phyloP scores from a whole-genome alignment of 2,888 invertebrate species.

The Ochropacha duplaris region DNA sequence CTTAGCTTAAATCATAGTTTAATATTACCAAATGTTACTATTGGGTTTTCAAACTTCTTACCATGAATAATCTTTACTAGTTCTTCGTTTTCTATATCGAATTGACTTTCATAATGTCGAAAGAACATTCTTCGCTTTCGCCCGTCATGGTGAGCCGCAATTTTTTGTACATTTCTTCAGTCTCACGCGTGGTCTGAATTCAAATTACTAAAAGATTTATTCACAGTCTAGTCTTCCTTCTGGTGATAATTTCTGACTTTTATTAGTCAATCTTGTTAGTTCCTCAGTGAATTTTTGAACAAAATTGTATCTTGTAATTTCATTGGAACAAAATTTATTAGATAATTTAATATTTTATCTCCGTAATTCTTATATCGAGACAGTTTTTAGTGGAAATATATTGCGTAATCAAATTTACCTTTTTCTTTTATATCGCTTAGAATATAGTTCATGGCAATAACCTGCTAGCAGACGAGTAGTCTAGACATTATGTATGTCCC shows the following conservation, averaged over 20 bases:
- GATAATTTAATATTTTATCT: not conserved
- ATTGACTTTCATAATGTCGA: slow-evolving; percentile 23
- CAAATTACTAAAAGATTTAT: slow-evolving; percentile 11
- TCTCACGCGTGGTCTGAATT: slow-evolving; percentile 35
- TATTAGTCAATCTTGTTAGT: not conserved
- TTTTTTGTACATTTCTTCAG: slow-evolving; percentile 28
- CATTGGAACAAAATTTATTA: not conserved
- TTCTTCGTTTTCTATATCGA: not conserved
- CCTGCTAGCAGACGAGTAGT: not conserved
- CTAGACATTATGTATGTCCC: not conserved
- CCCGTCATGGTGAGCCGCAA: slow-evolving; percentile 7
- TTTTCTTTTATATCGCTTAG: not conserved
- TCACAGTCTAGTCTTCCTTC: not conserved
- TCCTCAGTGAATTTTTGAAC: not conserved
- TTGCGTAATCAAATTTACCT: not conserved
- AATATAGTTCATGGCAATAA: not conserved
- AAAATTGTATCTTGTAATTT: not conserved
- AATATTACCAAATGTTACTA: not conserved
- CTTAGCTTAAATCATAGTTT: no score
- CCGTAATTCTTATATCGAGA: not conserved
- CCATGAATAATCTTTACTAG: no score
- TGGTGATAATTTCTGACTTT: not conserved
- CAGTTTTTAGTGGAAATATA: not conserved
- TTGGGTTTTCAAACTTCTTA: not conserved
- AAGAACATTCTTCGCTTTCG: slow-evolving; percentile 26